phyloP scores from a whole-genome alignment of 1,140 invertebrate species.

The Marisa cornuarietis region DNA sequence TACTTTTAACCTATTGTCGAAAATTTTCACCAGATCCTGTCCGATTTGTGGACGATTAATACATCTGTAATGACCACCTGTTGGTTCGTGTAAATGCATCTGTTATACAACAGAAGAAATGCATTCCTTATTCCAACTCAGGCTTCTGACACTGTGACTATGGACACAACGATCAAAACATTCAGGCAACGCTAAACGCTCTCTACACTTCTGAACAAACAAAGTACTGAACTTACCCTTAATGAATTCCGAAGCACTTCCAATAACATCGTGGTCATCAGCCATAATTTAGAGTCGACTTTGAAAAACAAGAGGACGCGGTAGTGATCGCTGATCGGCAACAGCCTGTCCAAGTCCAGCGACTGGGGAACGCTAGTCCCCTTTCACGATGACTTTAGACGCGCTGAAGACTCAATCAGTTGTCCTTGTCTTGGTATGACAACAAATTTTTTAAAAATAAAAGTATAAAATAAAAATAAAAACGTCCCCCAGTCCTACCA shows the following conservation, averaged over 20 bases:
- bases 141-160: too few species aligned
- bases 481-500: constrained; percentile 5
- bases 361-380: not conserved
- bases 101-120: too few species aligned
- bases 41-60: too few species aligned
- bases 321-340: constrained; percentile 8
- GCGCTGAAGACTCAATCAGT: constrained; percentile 11
- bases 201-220: not conserved
- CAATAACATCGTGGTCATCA: constrained; percentile 65
- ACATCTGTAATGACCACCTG: too few species aligned
- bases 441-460: not conserved
- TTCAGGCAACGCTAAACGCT: too few species aligned
- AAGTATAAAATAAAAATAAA: constrained; percentile 10
- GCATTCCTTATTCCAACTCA: too few species aligned
- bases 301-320: not conserved
- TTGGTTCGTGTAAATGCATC: too few species aligned
- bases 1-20: too few species aligned
- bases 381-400: constrained; percentile 10
- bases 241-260: constrained; percentile 66
- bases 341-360: constrained; percentile 13
- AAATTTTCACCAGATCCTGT: too few species aligned
- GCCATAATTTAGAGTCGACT: constrained; percentile 46
- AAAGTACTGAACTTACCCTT: constrained; percentile 55
- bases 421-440: constrained; percentile 1
- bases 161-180: too few species aligned